A percentile compares a stretch with the other conserved stretches of the same genome.
These are phyloP conservation scores for Clamator glandarius DNA, from an alignment of 2,797 vertebrate species.

Conservation along the genomic window DNA sequence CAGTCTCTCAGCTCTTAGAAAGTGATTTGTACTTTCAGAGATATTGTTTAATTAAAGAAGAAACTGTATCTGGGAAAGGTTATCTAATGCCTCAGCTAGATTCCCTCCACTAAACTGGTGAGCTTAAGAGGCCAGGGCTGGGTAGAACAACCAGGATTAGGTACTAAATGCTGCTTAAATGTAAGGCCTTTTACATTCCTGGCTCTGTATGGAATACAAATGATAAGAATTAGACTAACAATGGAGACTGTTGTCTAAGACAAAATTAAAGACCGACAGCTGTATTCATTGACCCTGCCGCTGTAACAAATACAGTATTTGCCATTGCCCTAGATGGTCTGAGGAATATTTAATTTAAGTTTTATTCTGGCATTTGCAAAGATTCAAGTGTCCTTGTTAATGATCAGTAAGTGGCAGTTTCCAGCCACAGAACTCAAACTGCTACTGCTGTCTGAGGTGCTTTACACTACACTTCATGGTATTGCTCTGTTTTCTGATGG, in stretches of 20 bases:
- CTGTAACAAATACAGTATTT: background rate
- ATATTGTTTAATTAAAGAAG: conserved; percentile 50
- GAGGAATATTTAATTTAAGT: background rate
- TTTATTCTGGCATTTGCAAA: background rate
- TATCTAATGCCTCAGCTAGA: background rate
- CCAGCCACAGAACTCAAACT: background rate
- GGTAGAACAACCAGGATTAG: background rate
- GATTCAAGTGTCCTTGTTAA: background rate
- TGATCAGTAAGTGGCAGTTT: background rate
- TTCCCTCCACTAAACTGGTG: background rate
- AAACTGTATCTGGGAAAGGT: background rate
- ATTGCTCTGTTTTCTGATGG: background rate
- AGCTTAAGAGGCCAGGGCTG: background rate
- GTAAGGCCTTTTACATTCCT: background rate
- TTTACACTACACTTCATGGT: background rate
- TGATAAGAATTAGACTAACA: background rate
- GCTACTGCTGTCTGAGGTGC: background rate
- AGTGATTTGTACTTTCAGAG: background rate
- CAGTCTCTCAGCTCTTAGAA: background rate
- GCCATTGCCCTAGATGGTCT: background rate
- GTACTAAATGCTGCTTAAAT: background rate
- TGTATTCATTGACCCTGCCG: background rate
- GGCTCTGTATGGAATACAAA: background rate
- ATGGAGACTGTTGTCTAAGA: background rate
- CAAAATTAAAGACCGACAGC: background rate